A percentile compares a stretch with the other conserved stretches of the same genome.
phyloP scores from a whole-genome alignment of 2,797 vertebrate species.

The Mormyrus proboscirostris region DNA sequence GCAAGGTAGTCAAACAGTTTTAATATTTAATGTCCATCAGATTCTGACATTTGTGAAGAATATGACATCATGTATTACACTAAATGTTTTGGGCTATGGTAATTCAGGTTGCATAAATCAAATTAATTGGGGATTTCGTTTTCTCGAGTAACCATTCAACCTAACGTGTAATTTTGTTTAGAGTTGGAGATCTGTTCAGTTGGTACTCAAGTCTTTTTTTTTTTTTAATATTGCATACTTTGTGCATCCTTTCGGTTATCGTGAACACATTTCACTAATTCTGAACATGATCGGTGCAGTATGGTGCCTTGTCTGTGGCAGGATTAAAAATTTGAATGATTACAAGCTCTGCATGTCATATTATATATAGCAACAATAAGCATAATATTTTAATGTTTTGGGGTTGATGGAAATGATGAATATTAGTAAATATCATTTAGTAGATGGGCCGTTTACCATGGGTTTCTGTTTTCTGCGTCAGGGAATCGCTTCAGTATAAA shows the following conservation, averaged over 20 bases:
- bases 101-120: not conserved
- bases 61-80: not conserved
- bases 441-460: constrained; percentile 46
- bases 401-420: not conserved
- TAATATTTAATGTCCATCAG: not conserved
- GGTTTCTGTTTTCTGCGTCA: constrained; percentile 36
- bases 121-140: not conserved
- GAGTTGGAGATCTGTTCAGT: not conserved
- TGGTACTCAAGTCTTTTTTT: not conserved
- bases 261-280: not conserved
- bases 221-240: not conserved
- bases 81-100: not conserved
- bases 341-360: not conserved
- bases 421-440: constrained; percentile 26
- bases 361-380: not conserved
- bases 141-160: not conserved
- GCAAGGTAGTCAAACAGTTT: not conserved
- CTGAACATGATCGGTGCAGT: not conserved
- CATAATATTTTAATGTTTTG: constrained; percentile 14
- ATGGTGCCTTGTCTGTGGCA: not conserved
- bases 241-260: not conserved
- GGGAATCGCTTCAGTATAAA: constrained; percentile 36
- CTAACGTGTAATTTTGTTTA: not conserved
- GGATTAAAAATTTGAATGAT: not conserved
- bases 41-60: not conserved